Conservation (phyloP, 30 jellyfish, hydroid and myxozoan genomes). For the Aurelia coerulea region DNA sequence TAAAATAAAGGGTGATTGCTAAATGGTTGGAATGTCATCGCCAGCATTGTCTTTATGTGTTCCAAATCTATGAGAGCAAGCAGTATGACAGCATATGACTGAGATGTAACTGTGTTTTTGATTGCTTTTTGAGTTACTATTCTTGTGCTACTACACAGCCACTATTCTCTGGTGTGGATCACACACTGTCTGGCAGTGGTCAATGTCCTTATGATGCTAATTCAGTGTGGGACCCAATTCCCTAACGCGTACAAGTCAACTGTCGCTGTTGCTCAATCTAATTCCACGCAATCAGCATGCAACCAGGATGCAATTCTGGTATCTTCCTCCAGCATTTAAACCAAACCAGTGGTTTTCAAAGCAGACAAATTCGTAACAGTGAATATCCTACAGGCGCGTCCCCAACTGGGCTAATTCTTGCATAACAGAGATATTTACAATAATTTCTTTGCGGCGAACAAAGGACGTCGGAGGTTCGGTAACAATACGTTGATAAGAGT, state of each 20-base stretch:
- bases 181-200: slow-evolving; percentile 55
- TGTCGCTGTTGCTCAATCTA: too few species aligned
- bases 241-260: slow-evolving; percentile 4
- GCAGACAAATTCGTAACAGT: slow-evolving; percentile 55
- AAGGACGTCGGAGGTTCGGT: slow-evolving; percentile 45
- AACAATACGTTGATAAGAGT: slow-evolving; percentile 52
- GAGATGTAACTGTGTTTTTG: slow-evolving; percentile 14
- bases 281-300: too few species aligned
- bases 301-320: too few species aligned
- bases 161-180: slow-evolving; percentile 45
- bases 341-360: slow-evolving; percentile 26
- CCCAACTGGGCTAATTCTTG: slow-evolving; percentile 78
- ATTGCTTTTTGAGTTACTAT: not conserved
- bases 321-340: not conserved
- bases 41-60: slow-evolving; percentile 43
- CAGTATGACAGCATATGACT: slow-evolving; percentile 14
- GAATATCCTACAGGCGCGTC: slow-evolving; percentile 68
- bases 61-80: not conserved
- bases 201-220: slow-evolving; percentile 39
- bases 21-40: slow-evolving; percentile 72
- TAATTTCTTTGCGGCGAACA: slow-evolving; percentile 55
- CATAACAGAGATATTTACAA: slow-evolving; percentile 53
- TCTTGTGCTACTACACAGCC: slow-evolving; percentile 25
- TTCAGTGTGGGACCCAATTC: slow-evolving; percentile 56
- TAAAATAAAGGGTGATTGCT: slow-evolving; percentile 50